A percentile compares a stretch with the other conserved stretches of the same genome.
phyloP scores from a whole-genome alignment of 2,888 invertebrate species.

The Leptura quadrifasciata region DNA sequence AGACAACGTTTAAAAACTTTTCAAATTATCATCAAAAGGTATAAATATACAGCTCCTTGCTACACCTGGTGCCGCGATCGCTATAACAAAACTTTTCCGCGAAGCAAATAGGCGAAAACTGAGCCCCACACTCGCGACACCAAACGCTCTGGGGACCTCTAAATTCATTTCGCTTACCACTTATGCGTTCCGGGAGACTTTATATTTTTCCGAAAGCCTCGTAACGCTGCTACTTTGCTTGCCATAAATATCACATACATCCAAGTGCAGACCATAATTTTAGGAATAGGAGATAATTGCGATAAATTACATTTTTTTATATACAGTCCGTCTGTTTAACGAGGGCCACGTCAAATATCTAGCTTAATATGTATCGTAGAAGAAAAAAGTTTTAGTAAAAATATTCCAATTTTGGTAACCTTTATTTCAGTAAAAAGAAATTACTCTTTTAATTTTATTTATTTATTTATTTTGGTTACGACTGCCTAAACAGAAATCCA shows the following conservation, averaged over 20 bases:
- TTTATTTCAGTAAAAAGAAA: too few relatives aligned
- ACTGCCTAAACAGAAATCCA: too few relatives aligned
- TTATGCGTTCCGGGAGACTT: constrained; percentile 31
- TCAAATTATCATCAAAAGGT: constrained; percentile 37
- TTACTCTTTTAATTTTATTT: too few relatives aligned
- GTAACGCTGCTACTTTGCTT: neutral
- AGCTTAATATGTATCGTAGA: too few relatives aligned
- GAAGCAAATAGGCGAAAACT: neutral
- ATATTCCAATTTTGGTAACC: too few relatives aligned
- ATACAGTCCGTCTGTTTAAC: too few relatives aligned
- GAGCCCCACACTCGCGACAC: constrained; percentile 19
- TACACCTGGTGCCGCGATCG: constrained; percentile 27
- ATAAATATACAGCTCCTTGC: constrained; percentile 13
- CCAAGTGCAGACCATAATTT: neutral
- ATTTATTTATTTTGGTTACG: too few relatives aligned
- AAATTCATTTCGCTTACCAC: constrained; percentile 43
- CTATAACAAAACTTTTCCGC: constrained; percentile 14
- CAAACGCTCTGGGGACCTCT: constrained; percentile 33
- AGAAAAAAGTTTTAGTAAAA: too few relatives aligned
- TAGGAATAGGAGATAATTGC: neutral
- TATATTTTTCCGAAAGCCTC: constrained; percentile 28
- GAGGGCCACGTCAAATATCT: too few relatives aligned
- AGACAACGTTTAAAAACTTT: constrained; percentile 38
- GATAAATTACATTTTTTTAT: too few relatives aligned
- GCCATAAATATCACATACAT: constrained; percentile 18